A percentile compares a stretch with the other conserved stretches of the same genome.
Conservation (phyloP, 2,113 vertebrate genomes). For the Poecile atricapillus region DNA sequence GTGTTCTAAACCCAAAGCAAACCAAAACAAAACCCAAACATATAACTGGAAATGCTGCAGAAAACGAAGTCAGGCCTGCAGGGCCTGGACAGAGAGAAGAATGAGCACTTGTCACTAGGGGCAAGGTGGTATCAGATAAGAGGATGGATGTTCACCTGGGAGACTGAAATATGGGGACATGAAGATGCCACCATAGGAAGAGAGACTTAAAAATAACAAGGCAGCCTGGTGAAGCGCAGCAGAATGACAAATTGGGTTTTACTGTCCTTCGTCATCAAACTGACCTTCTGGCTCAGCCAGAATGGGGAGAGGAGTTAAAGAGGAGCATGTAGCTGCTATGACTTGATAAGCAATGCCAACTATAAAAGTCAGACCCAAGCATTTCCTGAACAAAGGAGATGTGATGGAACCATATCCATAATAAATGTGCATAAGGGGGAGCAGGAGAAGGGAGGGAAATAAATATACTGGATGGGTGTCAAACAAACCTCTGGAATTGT, state of each 20-base stretch:
- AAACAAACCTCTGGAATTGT: neutral
- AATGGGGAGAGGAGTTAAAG: neutral
- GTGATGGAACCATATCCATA: neutral
- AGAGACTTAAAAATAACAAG: conserved; percentile 14
- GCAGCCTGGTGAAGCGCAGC: neutral
- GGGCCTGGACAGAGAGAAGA: neutral
- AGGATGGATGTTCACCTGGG: neutral
- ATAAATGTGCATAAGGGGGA: neutral
- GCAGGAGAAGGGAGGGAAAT: rapidly evolving
- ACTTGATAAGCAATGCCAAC: neutral
- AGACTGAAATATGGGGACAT: neutral
- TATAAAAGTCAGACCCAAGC: neutral
- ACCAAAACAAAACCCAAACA: neutral
- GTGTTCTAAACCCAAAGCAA: neutral
- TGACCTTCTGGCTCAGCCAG: neutral
- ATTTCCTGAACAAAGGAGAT: neutral
- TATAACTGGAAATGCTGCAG: neutral
- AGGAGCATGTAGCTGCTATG: neutral
- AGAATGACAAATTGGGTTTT: conserved; percentile 20
- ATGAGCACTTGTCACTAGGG: neutral
- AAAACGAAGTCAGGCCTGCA: neutral
- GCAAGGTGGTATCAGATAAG: neutral
- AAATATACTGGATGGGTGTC: neutral
- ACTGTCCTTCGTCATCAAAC: neutral
- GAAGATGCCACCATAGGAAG: neutral